Conservation (phyloP, 2,797 vertebrate species). For the Sebastes wilsoni region DNA sequence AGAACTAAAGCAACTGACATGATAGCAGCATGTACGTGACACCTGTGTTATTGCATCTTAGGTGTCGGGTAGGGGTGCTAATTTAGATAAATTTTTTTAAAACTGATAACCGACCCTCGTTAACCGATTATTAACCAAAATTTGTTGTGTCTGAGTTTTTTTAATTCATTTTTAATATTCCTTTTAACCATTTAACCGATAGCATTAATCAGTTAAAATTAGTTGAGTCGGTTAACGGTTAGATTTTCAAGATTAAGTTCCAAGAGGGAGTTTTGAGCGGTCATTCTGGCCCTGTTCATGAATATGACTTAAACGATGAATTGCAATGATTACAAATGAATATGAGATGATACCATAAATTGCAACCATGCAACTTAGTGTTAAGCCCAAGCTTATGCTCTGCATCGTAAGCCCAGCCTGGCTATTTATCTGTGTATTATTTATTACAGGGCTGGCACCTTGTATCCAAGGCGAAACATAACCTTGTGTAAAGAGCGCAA, state of each 20-base stretch:
- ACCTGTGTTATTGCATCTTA: background rate
- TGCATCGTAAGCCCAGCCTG: background rate
- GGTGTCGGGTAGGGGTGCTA: no score
- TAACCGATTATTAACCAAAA: no score
- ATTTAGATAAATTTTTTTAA: fast-evolving
- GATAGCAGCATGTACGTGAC: background rate
- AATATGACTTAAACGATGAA: background rate
- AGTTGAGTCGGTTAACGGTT: no score
- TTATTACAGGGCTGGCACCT: background rate
- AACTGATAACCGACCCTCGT: no score
- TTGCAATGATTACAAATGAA: background rate
- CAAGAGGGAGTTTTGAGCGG: no score
- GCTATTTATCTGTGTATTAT: background rate
- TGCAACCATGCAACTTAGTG: background rate
- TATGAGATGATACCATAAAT: background rate
- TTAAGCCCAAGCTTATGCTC: background rate
- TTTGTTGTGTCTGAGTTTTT: no score
- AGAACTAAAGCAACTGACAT: background rate
- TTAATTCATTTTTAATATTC: no score
- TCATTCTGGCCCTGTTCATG: no score
- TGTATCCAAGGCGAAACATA: conserved; percentile 1
- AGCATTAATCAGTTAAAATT: no score
- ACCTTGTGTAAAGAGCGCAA: conserved; percentile 2
- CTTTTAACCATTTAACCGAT: no score
- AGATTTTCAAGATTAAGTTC: no score